Evolutionary conservation across 30 jellyfish, hydroid and myxozoan genomes (phyloP).

Genomic region (Chironex yamaguchii): DNA sequence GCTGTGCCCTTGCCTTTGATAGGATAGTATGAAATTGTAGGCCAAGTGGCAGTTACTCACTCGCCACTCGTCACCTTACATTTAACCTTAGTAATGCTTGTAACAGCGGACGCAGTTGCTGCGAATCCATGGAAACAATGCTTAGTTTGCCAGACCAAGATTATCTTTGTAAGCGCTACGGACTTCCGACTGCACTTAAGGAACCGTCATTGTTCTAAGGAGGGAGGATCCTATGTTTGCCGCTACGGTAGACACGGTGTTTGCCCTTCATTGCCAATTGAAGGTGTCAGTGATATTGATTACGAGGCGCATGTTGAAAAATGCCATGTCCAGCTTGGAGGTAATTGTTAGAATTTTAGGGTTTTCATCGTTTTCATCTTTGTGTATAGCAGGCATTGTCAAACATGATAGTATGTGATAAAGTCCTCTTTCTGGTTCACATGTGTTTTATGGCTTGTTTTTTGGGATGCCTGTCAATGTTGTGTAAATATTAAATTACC

Average conservation of each 20-base stretch:
- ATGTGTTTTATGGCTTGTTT: no score
- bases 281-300: conserved; percentile 92
- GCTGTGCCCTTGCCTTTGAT: no score
- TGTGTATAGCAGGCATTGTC: no score
- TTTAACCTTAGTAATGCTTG: conserved; percentile 73
- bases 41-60: no score
- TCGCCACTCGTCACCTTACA: no score
- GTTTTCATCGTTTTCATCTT: neutral
- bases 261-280: conserved; percentile 95
- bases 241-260: conserved; percentile 95
- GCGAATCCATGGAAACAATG: conserved; percentile 92
- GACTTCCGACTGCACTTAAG: conserved; percentile 89
- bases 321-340: conserved; percentile 84
- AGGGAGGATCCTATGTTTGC: conserved; percentile 98
- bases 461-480: no score
- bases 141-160: conserved; percentile 77
- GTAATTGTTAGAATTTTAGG: conserved; percentile 60
- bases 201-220: conserved; percentile 85
- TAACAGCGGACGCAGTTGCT: conserved; percentile 96
- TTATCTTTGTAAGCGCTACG: conserved; percentile 45
- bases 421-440: no score
- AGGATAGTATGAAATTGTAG: no score
- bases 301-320: conserved; percentile 93
- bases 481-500: no score
- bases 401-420: no score